A percentile compares a stretch with the other conserved stretches of the same genome.
phyloP scores from a whole-genome alignment of 2,113 vertebrate genomes.

The Silurus meridionalis region DNA sequence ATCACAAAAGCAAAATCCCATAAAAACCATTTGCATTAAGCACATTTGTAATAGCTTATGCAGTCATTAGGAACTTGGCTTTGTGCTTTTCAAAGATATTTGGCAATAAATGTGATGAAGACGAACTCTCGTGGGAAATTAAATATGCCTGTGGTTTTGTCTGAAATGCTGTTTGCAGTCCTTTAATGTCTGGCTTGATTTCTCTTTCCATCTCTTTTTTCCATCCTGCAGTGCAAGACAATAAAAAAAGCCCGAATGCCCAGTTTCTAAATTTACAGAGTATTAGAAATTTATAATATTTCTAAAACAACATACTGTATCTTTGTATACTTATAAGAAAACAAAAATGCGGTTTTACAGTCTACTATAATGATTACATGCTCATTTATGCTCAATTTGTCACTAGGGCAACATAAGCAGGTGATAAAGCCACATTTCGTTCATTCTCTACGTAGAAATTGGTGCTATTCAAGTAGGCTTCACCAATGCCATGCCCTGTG shows the following conservation, averaged over 20 bases:
- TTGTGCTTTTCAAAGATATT: background rate
- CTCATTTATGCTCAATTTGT: background rate
- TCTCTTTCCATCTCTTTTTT: slow-evolving; percentile 7
- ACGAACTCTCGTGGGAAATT: background rate
- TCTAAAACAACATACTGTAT: background rate
- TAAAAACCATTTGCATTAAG: slow-evolving; percentile 30
- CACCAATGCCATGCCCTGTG: background rate
- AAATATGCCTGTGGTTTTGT: background rate
- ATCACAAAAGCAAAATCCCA: slow-evolving; percentile 34
- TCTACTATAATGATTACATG: too few relatives aligned
- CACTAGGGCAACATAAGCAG: background rate
- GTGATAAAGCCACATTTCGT: background rate
- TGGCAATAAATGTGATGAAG: background rate
- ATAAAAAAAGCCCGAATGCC: background rate
- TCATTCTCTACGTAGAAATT: background rate
- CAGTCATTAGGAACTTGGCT: background rate
- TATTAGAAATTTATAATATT: background rate
- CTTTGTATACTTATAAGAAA: background rate
- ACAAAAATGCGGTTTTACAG: background rate
- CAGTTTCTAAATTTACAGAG: background rate
- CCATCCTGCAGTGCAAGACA: background rate
- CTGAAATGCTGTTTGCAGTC: background rate
- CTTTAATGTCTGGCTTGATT: background rate
- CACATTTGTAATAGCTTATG: slow-evolving; percentile 28
- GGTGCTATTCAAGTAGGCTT: background rate